Percentiles rank a stretch among this genome's conserved stretches.
Evolutionary conservation across 2,797 vertebrate genomes (phyloP).

Genomic region (Macrochelys suwanniensis): DNA sequence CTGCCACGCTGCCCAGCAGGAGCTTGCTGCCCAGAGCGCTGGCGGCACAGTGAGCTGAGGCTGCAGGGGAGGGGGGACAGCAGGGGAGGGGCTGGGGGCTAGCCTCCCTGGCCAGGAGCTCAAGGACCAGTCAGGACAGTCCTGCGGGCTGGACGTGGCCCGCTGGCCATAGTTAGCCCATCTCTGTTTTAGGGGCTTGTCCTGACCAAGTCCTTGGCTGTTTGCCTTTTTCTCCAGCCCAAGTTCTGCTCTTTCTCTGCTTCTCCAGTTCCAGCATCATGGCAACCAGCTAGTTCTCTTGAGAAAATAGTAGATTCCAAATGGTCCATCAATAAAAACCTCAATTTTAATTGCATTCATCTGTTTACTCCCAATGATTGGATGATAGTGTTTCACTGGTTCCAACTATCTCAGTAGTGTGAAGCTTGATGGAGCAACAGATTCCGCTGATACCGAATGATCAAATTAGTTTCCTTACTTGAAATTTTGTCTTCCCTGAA

Average conservation of each 20-base stretch:
- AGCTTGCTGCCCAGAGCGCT: too few relatives aligned
- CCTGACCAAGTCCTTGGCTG: background rate
- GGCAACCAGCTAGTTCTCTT: background rate
- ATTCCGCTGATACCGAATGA: background rate
- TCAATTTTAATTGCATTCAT: background rate
- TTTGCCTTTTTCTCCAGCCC: background rate
- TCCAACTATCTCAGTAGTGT: background rate
- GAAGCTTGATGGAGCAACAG: background rate
- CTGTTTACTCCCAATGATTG: background rate
- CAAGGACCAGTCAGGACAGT: too few relatives aligned
- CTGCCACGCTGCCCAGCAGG: too few relatives aligned
- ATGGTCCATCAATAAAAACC: background rate
- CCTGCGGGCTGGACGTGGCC: too few relatives aligned
- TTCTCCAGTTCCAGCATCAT: too few relatives aligned
- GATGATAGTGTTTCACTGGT: background rate
- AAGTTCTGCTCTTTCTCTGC: background rate
- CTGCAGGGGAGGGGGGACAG: too few relatives aligned
- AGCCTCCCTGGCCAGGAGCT: too few relatives aligned
- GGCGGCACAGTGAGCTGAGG: too few relatives aligned
- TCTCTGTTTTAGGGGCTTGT: too few relatives aligned
- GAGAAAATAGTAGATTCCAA: background rate
- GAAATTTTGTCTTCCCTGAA: background rate
- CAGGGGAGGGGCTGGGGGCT: too few relatives aligned
- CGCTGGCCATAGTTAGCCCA: too few relatives aligned
- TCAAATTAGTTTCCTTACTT: background rate